Percentiles rank a stretch among this genome's conserved stretches.
Evolutionary conservation across 2,888 invertebrate genomes (phyloP).

Genomic region (Platynereis dumerilii): DNA sequence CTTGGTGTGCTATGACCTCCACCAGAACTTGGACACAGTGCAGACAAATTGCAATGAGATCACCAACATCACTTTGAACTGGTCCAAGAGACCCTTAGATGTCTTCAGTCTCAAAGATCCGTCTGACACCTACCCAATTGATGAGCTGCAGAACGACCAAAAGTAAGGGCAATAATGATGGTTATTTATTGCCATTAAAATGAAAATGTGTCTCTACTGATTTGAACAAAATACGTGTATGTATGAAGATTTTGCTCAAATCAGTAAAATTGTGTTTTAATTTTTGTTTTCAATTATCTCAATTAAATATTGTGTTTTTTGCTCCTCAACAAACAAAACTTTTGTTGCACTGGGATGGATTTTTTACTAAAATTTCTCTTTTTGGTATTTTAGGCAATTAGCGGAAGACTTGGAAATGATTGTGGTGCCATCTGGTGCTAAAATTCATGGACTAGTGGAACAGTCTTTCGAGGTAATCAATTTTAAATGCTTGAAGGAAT

Average conservation of each 20-base stretch:
- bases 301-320: too few relatives aligned
- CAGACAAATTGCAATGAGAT: conserved; percentile 61
- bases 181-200: neutral
- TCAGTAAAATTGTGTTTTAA: too few relatives aligned
- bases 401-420: conserved; percentile 52
- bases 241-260: too few relatives aligned
- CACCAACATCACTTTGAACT: conserved; percentile 54
- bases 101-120: conserved; percentile 51
- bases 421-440: conserved; percentile 54
- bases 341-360: too few relatives aligned
- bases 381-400: conserved; percentile 50
- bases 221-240: too few relatives aligned
- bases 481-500: neutral
- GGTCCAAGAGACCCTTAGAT: conserved; percentile 57
- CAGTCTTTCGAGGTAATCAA: conserved; percentile 54
- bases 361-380: too few relatives aligned
- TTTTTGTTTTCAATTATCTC: too few relatives aligned
- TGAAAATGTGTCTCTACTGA: too few relatives aligned
- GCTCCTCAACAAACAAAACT: too few relatives aligned
- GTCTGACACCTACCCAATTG: conserved; percentile 51
- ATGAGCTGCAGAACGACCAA: conserved; percentile 43
- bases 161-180: neutral
- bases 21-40: conserved; percentile 58
- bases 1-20: conserved; percentile 59
- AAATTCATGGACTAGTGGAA: conserved; percentile 53